Base-by-base conservation (phyloP, 1,140 invertebrate genomes). In the Dufourea novaeangliae region DNA sequence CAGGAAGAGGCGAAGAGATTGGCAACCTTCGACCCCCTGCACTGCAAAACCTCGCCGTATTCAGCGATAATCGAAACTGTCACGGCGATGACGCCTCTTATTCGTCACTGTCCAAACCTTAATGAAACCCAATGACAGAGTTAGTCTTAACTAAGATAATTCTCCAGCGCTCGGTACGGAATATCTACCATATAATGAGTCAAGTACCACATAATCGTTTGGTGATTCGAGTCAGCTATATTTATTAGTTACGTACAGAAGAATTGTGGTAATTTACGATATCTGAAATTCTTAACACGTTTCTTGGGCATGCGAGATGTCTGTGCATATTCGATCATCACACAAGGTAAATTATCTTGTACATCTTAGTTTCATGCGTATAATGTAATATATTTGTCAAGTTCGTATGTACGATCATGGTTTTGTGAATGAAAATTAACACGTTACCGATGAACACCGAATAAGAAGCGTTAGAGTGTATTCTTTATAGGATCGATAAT, bases 11-110 rank as follows among this genome's bases (percentile, higher is more conserved):
- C 14, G 46, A 67, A 44, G 63, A 75, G 74, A 71, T 46, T 41
- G 63, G 32, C 14, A 57, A 70, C 52, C 66, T 50, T 32, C 32
- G 41, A 66, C 66, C 71, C 61, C 22, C 59, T 7, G 37, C 20
- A 17, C 69, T 32, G 25, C 52, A 64, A 27, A 37, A 52, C 52
- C 70, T 72, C 41, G 41, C 50, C 25, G 17, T 29, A 14, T 64
- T 44, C 37, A 20, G 34, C 32, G 59, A 41, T 82, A 70, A 82
- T 82, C 67, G 64, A 73, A 74, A 68, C 50, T 68, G 29, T 27
- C 56, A 14, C 8, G 20, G 17, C 29, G 17, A 29, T 8, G 11
- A 20, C 17, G 54, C 34, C 7, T n/a, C 27, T 57, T 57, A 61
- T 37, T 61, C 29, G 32, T 61, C 32, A 37, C 57, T 46, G 41